These are phyloP conservation scores for Sciaenops ocellatus DNA, from an alignment of 2,797 vertebrate species.

Conservation along the genomic window DNA sequence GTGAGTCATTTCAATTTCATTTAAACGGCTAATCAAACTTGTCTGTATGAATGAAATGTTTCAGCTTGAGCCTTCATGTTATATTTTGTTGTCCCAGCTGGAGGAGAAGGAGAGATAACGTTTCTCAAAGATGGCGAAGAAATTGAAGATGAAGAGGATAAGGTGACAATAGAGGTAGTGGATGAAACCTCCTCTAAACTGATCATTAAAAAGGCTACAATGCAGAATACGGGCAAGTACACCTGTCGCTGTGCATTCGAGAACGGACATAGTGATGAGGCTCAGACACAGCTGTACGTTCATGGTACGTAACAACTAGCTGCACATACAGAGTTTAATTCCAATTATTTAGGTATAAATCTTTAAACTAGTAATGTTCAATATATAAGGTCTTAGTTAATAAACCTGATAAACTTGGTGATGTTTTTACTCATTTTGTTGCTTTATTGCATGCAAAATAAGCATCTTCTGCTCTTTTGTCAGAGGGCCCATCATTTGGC, in stretches of 20 bases:
- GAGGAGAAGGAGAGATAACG: conserved; percentile 69
- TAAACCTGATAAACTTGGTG: not conserved
- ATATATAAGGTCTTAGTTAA: not conserved
- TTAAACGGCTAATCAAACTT: not conserved
- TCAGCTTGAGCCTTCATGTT: not conserved
- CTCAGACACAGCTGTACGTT: conserved; percentile 53
- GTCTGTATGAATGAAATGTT: not conserved
- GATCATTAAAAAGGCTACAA: conserved; percentile 40
- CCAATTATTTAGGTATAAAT: no score
- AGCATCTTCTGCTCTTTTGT: not conserved
- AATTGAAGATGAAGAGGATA: conserved; percentile 20
- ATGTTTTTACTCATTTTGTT: not conserved
- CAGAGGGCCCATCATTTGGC: conserved; percentile 80
- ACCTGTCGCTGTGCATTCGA: conserved; percentile 69
- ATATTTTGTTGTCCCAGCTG: conserved; percentile 49
- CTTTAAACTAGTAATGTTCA: not conserved
- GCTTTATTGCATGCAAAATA: not conserved
- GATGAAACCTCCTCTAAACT: conserved; percentile 78
- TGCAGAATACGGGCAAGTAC: conserved; percentile 74
- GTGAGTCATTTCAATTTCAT: conserved; percentile 60
- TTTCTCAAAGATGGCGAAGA: conserved; percentile 78
- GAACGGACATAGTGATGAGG: accelerated
- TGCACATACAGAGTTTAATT: not conserved
- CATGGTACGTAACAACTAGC: conserved; percentile 71
- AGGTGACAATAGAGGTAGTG: conserved; percentile 25